Conservation (phyloP, 2,113 vertebrate genomes). For the Talpa occidentalis region DNA sequence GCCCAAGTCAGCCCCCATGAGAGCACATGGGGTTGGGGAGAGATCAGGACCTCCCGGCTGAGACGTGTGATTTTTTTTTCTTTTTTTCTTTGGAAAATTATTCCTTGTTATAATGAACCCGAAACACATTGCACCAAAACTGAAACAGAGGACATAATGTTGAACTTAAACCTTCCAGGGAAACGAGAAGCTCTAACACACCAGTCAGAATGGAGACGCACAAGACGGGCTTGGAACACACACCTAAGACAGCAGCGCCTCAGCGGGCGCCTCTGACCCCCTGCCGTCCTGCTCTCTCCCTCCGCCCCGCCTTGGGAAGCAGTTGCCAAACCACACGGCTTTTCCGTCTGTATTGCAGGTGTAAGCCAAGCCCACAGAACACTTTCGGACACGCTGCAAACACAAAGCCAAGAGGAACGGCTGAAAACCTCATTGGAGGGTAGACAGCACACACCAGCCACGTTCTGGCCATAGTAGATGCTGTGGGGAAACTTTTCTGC, state of each 20-base stretch:
- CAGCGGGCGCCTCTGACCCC: background rate
- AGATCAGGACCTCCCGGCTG: background rate
- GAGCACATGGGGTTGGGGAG: no score
- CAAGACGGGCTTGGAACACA: background rate
- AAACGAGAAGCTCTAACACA: background rate
- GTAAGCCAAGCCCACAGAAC: background rate
- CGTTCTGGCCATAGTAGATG: background rate
- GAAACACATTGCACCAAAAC: slow-evolving; percentile 53
- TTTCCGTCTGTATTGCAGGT: background rate
- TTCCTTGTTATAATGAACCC: slow-evolving; percentile 65
- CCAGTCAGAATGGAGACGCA: background rate
- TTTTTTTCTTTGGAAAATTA: slow-evolving; percentile 18
- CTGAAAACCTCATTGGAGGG: background rate
- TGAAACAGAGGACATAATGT: background rate
- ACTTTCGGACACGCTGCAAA: background rate
- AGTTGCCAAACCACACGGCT: background rate
- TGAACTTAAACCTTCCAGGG: background rate
- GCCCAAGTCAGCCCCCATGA: background rate
- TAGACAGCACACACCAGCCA: background rate
- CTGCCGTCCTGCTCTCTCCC: rapidly evolving
- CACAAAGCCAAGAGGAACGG: background rate
- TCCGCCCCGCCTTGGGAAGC: background rate
- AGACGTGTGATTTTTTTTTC: background rate
- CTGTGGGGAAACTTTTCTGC: background rate
- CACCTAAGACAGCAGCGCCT: background rate